Percentiles rank a stretch among this genome's conserved stretches.
These are phyloP conservation scores for Micronycteris hirsuta DNA, from an alignment of 2,113 vertebrate species.

Conservation along the genomic window DNA sequence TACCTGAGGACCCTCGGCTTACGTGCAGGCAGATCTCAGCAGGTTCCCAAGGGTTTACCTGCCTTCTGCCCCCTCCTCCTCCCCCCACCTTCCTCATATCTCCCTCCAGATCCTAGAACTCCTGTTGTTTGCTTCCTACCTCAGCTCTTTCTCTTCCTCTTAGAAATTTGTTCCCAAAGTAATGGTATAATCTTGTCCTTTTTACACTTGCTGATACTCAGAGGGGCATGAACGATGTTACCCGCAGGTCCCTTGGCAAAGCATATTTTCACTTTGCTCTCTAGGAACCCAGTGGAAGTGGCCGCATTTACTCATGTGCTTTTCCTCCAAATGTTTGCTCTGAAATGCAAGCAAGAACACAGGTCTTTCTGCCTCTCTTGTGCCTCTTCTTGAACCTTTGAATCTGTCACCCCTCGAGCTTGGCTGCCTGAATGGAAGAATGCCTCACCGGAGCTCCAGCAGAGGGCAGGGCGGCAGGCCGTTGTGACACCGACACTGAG, in stretches of 20 bases:
- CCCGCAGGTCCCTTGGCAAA: not conserved
- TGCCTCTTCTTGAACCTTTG: not conserved
- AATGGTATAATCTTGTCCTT: not conserved
- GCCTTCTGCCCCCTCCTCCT: not conserved
- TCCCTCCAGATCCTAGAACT: not conserved
- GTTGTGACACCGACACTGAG: fast-evolving
- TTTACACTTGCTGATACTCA: not conserved
- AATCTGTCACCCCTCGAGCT: not conserved
- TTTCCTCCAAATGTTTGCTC: not conserved
- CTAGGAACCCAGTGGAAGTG: no score
- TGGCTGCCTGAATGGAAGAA: not conserved
- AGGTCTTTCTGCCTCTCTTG: not conserved
- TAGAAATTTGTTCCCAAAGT: not conserved
- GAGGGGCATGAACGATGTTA: fast-evolving
- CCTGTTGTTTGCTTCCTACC: no score
- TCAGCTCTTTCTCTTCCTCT: not conserved
- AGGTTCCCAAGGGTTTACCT: fast-evolving
- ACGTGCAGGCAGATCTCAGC: not conserved
- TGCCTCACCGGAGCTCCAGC: fast-evolving
- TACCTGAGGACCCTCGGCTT: not conserved
- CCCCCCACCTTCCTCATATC: fast-evolving
- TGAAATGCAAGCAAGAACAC: not conserved
- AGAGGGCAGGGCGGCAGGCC: not conserved
- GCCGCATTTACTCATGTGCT: fast-evolving
- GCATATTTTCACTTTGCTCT: not conserved